Base-by-base conservation (phyloP, 2,888 invertebrate genomes). In the Philereme transversata region DNA sequence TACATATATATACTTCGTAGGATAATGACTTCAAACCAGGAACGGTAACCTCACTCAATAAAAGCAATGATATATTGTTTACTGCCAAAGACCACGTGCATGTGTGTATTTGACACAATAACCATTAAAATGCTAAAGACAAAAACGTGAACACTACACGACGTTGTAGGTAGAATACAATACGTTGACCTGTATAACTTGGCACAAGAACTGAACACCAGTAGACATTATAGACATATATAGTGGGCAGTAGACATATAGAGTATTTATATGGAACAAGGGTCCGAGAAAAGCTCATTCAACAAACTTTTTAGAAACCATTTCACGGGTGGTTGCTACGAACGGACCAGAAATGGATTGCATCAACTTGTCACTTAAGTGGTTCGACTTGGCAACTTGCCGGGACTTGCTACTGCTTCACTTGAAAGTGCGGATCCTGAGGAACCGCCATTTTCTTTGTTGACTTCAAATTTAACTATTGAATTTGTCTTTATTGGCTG, bases 341-440 rank as follows among this genome's bases (percentile, higher is more conserved):
- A 71, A 74, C 58, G 40, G 71, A 68, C 65, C 65, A 73, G 72
- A 67, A 72, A 70, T 63, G 70, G 74, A 76, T 76, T 74, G 76
- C 77, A 75, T 72, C 72, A 77, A 80, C 77, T 82, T 77, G 74
- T 76, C 76, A 79, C 77, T 79, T 75, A 77, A 82, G 77, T 75
- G 79, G 72, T 78, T 67, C 69, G 71, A 76, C 74, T 84, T 86
- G 85, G 86, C 83, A 76, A 71, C 70, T 72, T 73, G 82, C 83
- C 81, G 66, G 70, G 76, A 79, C 77, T 74, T 70, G 66, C 57
- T 64, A 47, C 49, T 63, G 64, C 64, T 56, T 60, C 65, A 69
- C 58, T 51, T 57, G 57, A 65, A 71, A 71, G 69, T 69, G 60
- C 57, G 57, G 61, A 61, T 61, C 62, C 60, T 67, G 57, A 60